Percentiles rank a stretch among this genome's conserved stretches.
phyloP scores from a whole-genome alignment of 2,113 vertebrate genomes.

The Rhynchopsitta pachyrhyncha region DNA sequence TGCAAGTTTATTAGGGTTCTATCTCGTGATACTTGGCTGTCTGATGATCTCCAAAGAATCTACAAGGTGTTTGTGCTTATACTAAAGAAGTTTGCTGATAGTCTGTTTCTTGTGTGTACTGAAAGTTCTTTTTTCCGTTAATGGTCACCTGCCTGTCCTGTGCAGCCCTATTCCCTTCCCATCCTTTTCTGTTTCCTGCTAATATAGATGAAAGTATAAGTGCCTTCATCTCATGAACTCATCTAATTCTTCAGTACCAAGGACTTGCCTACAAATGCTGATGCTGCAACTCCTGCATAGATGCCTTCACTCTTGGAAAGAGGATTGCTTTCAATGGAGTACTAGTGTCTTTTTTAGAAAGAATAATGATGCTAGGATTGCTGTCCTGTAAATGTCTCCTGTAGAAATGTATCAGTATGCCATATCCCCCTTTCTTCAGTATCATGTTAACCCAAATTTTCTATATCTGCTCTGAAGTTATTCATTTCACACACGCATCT shows the following conservation, averaged over 20 bases:
- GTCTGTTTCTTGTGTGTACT: not conserved
- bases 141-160: not conserved
- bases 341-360: not conserved
- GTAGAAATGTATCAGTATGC: not conserved
- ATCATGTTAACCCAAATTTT: not conserved
- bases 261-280: not conserved
- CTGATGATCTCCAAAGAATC: not conserved
- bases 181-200: not conserved
- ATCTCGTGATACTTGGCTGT: not conserved
- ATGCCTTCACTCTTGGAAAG: not conserved
- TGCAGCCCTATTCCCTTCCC: not conserved
- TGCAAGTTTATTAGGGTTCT: not conserved
- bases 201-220: not conserved
- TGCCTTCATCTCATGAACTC: not conserved
- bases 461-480: fast-evolving
- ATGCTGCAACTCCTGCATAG: not conserved
- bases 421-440: not conserved
- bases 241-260: not conserved
- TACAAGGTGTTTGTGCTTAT: not conserved
- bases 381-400: not conserved
- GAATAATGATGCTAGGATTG: not conserved
- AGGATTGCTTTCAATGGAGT: not conserved
- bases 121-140: not conserved
- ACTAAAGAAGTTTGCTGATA: not conserved
- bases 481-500: not conserved